These are phyloP conservation scores for Syngnathus rostellatus DNA, from an alignment of 2,797 vertebrate species.

Conservation along the genomic window DNA sequence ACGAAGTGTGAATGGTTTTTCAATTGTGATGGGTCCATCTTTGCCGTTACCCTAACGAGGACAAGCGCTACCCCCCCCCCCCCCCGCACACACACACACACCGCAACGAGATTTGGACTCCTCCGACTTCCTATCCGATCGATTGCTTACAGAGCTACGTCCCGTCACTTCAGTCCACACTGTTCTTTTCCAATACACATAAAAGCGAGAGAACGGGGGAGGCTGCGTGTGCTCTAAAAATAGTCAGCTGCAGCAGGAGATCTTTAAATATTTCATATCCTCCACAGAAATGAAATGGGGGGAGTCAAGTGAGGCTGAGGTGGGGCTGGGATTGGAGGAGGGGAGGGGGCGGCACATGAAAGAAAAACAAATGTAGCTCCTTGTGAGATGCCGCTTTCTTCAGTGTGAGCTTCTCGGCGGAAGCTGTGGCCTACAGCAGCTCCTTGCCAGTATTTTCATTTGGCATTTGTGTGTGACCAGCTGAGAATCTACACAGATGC, in stretches of 20 bases:
- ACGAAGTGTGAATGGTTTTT: too few species aligned
- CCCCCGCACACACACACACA: too few species aligned
- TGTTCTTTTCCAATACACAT: not conserved
- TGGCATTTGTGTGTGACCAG: too few species aligned
- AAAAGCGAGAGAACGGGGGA: not conserved
- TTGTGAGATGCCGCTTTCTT: not conserved
- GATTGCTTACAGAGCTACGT: too few species aligned
- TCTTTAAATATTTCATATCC: slow-evolving; percentile 70
- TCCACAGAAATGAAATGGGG: slow-evolving; percentile 34
- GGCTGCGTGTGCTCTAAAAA: slow-evolving; percentile 59
- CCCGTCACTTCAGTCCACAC: not conserved
- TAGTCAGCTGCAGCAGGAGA: slow-evolving; percentile 56
- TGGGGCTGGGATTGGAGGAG: slow-evolving; percentile 7
- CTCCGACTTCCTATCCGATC: not conserved
- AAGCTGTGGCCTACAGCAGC: too few species aligned
- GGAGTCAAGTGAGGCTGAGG: slow-evolving; percentile 16
- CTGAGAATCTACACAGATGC: too few species aligned
- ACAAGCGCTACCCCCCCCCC: too few species aligned
- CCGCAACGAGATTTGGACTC: not conserved
- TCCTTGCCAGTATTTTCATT: too few species aligned
- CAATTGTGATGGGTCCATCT: too few species aligned
- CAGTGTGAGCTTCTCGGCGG: not conserved
- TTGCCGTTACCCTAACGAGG: too few species aligned
- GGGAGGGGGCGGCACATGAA: not conserved
- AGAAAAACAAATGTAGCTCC: not conserved